Percentiles rank a stretch among this genome's conserved stretches.
Conservation (phyloP, 2,797 vertebrate species). For the Acanthornis magna region DNA sequence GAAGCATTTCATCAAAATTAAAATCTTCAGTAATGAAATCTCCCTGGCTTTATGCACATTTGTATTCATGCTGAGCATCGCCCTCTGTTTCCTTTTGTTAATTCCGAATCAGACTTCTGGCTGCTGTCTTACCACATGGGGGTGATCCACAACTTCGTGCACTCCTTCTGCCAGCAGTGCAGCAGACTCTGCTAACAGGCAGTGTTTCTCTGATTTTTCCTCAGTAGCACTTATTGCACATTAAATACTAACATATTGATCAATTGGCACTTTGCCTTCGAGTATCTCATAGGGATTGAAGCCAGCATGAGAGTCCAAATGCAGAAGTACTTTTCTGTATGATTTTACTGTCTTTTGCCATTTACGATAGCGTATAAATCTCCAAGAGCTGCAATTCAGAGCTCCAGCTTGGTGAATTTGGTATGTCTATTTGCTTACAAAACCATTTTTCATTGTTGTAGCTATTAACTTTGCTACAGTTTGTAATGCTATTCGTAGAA, state of each 20-base stretch:
- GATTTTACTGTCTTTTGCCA: slow-evolving; percentile 8
- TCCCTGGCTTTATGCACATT: not conserved
- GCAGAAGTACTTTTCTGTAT: not conserved
- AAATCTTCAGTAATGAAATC: slow-evolving; percentile 55
- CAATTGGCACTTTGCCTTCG: not conserved
- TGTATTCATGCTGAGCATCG: not conserved
- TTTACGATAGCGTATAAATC: not conserved
- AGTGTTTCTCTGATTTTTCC: slow-evolving; percentile 8
- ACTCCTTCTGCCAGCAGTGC: not conserved
- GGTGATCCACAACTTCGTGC: not conserved
- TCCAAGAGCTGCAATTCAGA: not conserved
- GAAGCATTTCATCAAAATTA: slow-evolving; percentile 55
- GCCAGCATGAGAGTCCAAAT: slow-evolving; percentile 5
- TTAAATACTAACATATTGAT: slow-evolving; percentile 48
- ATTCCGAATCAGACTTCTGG: slow-evolving; percentile 15
- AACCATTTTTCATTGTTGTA: not conserved
- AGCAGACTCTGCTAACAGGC: not conserved
- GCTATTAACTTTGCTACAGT: not conserved
- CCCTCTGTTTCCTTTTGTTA: slow-evolving; percentile 37
- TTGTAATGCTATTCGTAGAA: not conserved
- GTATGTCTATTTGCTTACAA: not conserved
- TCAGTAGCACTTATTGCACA: not conserved
- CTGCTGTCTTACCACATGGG: slow-evolving; percentile 3
- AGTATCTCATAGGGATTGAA: not conserved
- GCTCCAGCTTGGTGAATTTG: not conserved